These are phyloP conservation scores for Chiloscyllium punctatum DNA, from an alignment of 2,797 vertebrate genomes.

Conservation along the genomic window DNA sequence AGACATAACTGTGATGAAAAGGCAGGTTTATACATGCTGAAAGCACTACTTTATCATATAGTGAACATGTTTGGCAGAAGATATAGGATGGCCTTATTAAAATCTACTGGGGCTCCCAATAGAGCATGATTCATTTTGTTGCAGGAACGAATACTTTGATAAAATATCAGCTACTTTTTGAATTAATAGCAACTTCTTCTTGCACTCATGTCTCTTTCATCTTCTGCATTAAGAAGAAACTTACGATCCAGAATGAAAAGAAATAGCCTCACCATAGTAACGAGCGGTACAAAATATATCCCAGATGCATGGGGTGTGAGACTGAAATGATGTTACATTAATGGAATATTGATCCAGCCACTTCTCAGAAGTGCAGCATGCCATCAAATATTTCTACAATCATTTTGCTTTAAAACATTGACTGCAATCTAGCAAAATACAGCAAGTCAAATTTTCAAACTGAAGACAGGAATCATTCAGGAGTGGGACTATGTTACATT, in stretches of 20 bases:
- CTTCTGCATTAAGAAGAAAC: background rate
- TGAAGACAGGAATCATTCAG: too few relatives aligned
- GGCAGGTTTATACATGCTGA: background rate
- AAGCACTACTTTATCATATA: background rate
- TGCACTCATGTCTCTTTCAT: background rate
- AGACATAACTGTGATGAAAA: background rate
- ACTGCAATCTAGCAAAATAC: background rate
- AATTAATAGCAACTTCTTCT: background rate
- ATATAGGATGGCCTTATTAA: background rate
- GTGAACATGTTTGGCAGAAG: background rate
- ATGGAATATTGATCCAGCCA: constrained; percentile 17
- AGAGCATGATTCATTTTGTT: constrained; percentile 15
- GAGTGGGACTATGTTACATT: too few relatives aligned
- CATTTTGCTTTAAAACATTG: background rate
- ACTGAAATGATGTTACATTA: background rate
- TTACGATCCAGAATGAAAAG: background rate
- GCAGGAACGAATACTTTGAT: background rate
- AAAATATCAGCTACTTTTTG: background rate
- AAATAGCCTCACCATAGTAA: background rate
- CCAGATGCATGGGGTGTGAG: background rate
- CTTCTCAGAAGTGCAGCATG: background rate
- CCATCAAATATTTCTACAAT: background rate
- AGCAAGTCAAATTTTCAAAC: too few relatives aligned
- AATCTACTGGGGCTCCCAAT: background rate
- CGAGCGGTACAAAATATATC: background rate